Conservation (phyloP, 2,888 invertebrate species). For the Philonicus albiceps region DNA sequence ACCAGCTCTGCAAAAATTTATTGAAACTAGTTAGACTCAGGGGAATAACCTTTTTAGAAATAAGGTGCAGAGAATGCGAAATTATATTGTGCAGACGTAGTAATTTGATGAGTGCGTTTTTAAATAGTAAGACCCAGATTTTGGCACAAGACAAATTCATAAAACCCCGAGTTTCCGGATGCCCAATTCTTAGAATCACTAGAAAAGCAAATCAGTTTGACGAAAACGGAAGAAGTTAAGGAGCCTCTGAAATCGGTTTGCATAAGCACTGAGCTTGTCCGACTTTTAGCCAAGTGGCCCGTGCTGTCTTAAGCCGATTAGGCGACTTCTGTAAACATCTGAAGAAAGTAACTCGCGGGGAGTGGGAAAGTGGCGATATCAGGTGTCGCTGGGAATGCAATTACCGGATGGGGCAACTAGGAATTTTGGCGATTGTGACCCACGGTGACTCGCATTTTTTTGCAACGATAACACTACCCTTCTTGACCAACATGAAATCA, state of each 20-base stretch:
- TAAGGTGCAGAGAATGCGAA: background rate
- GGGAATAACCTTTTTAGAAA: background rate
- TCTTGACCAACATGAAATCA: slow-evolving; percentile 23
- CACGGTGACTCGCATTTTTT: background rate
- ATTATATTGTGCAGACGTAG: background rate
- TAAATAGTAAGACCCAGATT: background rate
- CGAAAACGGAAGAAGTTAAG: background rate
- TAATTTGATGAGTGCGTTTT: background rate
- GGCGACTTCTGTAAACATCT: background rate
- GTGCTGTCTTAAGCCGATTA: background rate
- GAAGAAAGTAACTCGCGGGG: background rate
- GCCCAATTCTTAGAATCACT: background rate
- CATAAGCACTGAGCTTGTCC: background rate
- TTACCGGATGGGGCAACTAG: background rate
- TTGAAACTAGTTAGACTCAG: background rate
- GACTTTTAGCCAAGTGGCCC: background rate
- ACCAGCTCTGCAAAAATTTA: slow-evolving; percentile 13
- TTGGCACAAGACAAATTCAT: background rate
- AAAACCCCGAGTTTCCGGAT: background rate
- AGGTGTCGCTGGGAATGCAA: background rate
- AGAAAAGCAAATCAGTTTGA: background rate
- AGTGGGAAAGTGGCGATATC: background rate
- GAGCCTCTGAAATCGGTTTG: background rate
- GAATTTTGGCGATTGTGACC: background rate
- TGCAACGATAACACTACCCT: background rate